A percentile compares a stretch with the other conserved stretches of the same genome.
These are phyloP conservation scores for Theropithecus gelada DNA, from an alignment of 2,113 vertebrate species.

Conservation along the genomic window DNA sequence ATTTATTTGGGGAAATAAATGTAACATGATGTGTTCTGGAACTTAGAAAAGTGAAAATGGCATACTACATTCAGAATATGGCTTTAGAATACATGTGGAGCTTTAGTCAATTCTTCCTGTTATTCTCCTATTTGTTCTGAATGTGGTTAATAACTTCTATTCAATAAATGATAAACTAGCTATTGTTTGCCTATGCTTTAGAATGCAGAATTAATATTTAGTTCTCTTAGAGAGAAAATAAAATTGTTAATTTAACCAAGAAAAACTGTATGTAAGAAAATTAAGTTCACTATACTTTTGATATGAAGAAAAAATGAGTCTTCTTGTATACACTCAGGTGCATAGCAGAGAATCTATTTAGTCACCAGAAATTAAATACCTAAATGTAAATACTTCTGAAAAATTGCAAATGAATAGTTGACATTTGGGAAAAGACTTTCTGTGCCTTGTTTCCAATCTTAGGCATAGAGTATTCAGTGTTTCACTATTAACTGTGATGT, in stretches of 20 bases:
- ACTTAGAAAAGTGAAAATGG: not conserved
- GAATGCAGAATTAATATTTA: not conserved
- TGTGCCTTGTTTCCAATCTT: not conserved
- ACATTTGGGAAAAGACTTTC: not conserved
- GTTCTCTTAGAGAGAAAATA: not conserved
- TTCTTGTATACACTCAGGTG: not conserved
- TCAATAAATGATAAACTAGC: not conserved
- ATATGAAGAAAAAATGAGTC: not conserved
- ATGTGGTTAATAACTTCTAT: not conserved
- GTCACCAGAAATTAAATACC: not conserved
- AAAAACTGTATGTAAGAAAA: not conserved
- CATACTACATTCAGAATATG: not conserved
- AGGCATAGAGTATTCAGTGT: not conserved
- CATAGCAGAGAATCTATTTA: not conserved
- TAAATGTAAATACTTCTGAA: not conserved
- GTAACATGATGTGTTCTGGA: not conserved
- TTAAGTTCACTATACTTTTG: not conserved
- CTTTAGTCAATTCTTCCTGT: not conserved
- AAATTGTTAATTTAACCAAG: not conserved
- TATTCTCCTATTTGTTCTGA: not conserved
- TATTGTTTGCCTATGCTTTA: not conserved
- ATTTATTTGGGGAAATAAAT: not conserved
- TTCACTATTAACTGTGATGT: not conserved
- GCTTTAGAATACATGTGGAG: not conserved
- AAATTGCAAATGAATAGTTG: not conserved